Evolutionary conservation across 2,888 invertebrate species (phyloP).

Genomic region (Baccha elongata): DNA sequence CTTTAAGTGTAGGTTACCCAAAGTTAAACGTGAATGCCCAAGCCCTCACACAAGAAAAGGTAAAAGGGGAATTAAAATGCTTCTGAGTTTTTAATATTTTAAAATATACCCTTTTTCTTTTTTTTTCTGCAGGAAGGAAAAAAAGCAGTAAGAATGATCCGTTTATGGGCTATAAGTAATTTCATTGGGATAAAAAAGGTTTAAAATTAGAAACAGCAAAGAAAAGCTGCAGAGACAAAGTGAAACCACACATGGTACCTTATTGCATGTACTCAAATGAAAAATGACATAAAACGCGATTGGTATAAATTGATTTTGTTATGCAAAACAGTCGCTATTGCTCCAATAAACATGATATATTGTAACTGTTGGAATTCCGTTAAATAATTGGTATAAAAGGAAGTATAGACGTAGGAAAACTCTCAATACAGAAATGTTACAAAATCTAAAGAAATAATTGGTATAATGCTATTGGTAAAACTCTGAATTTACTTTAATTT

Average conservation of each 20-base stretch:
- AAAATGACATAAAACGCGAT: too few relatives aligned
- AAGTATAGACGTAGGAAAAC: too few relatives aligned
- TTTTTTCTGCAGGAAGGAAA: neutral
- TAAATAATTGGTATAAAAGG: too few relatives aligned
- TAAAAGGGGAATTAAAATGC: constrained; percentile 48
- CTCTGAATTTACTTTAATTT: too few relatives aligned
- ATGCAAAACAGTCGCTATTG: too few relatives aligned
- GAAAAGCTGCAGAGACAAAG: neutral
- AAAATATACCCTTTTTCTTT: constrained; percentile 42
- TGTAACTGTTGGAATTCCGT: too few relatives aligned
- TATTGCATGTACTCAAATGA: constrained; percentile 1
- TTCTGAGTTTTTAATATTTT: constrained; percentile 73
- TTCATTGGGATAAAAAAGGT: neutral
- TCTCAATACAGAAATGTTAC: too few relatives aligned
- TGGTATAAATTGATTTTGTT: neutral
- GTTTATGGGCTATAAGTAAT: constrained; percentile 40
- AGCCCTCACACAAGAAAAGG: constrained; percentile 2
- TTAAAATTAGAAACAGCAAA: neutral
- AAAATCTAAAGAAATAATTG: too few relatives aligned
- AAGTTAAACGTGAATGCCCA: constrained; percentile 27
- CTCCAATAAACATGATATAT: too few relatives aligned
- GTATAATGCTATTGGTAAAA: too few relatives aligned
- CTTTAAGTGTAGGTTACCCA: constrained; percentile 27
- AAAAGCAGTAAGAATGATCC: neutral
- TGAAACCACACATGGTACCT: neutral